Evolutionary conservation across 2,888 invertebrate genomes (phyloP).

Genomic region (Imbricaverruca yamaguchii): DNA sequence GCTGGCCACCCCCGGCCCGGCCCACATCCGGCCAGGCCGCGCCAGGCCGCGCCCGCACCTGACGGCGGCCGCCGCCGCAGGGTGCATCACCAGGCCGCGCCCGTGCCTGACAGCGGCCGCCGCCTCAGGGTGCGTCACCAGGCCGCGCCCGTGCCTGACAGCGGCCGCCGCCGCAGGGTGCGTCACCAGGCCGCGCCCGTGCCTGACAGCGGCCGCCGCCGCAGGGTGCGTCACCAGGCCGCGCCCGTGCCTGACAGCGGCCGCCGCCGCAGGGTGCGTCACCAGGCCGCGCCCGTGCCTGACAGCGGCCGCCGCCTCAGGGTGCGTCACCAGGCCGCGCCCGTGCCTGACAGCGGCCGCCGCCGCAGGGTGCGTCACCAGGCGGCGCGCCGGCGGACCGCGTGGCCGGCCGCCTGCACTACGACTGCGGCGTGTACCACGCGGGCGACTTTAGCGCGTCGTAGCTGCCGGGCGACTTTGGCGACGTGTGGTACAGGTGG

Average conservation of each 20-base stretch:
- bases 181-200: not conserved
- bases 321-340: not conserved
- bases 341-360: not conserved
- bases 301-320: not conserved
- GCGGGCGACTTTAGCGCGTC: conserved; percentile 6
- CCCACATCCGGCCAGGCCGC: not conserved
- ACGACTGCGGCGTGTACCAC: conserved; percentile 14
- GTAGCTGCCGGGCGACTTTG: conserved; percentile 9
- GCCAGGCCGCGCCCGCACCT: not conserved
- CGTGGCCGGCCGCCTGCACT: not conserved
- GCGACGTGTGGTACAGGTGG: conserved; percentile 70
- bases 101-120: not conserved
- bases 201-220: not conserved
- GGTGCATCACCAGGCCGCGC: not conserved
- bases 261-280: not conserved
- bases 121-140: not conserved
- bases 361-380: not conserved
- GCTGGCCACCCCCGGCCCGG: too few species aligned
- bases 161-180: not conserved
- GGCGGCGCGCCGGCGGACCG: too few species aligned
- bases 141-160: not conserved
- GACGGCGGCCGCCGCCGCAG: not conserved
- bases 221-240: not conserved
- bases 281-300: not conserved
- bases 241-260: not conserved